These are phyloP conservation scores for Saccostrea glomerata DNA, from an alignment of 1,140 invertebrate genomes.

Conservation along the genomic window DNA sequence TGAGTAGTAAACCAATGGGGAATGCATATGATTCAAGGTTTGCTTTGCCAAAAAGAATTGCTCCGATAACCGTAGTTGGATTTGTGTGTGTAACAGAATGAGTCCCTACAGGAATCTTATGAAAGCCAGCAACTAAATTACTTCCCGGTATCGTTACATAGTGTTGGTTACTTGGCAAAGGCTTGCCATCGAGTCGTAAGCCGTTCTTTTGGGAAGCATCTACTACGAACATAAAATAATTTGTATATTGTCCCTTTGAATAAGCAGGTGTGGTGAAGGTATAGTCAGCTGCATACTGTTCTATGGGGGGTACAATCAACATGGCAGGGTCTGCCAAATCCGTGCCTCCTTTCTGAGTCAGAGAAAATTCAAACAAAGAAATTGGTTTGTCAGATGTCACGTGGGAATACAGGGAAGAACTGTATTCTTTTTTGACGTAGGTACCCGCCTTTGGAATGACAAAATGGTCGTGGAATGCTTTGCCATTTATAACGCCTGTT, in stretches of 20 bases:
- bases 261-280: slow-evolving; percentile 58
- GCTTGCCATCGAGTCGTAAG: slow-evolving; percentile 26
- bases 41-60: slow-evolving; percentile 49
- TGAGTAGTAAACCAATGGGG: slow-evolving; percentile 40
- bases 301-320: slow-evolving; percentile 55
- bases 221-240: slow-evolving; percentile 58
- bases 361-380: slow-evolving; percentile 49
- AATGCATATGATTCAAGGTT: slow-evolving; percentile 47
- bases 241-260: slow-evolving; percentile 47
- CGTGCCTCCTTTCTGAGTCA: slow-evolving; percentile 42
- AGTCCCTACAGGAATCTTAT: slow-evolving; percentile 37
- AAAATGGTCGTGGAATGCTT: slow-evolving; percentile 49
- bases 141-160: slow-evolving; percentile 50
- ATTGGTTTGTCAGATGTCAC: slow-evolving; percentile 56
- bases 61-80: slow-evolving; percentile 45
- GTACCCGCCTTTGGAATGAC: slow-evolving; percentile 55
- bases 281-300: slow-evolving; percentile 63
- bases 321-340: slow-evolving; percentile 59
- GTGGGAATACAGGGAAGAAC: slow-evolving; percentile 34
- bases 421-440: slow-evolving; percentile 51
- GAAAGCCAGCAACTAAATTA: slow-evolving; percentile 36
- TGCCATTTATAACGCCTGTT: not conserved
- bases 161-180: slow-evolving; percentile 9
- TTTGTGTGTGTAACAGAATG: slow-evolving; percentile 45
- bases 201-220: slow-evolving; percentile 41